phyloP scores from a whole-genome alignment of 2,888 invertebrate genomes.

The Netelia melanura region DNA sequence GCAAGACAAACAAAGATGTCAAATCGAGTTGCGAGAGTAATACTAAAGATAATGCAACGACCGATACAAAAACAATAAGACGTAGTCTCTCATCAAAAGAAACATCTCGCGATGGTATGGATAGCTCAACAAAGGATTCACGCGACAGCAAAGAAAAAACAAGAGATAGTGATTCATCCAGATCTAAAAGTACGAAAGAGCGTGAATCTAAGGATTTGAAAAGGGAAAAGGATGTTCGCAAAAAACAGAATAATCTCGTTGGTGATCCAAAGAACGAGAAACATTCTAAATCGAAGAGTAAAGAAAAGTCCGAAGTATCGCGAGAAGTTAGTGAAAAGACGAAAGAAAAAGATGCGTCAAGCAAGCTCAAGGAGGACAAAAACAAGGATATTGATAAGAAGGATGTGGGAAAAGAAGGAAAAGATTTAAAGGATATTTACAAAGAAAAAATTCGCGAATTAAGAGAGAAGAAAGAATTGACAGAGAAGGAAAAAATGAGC shows the following conservation, averaged over 20 bases:
- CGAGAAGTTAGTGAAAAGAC: conserved; percentile 61
- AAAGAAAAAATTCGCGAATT: conserved; percentile 84
- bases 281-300: conserved; percentile 37
- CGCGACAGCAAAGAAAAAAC: conserved; percentile 77
- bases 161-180: conserved; percentile 72
- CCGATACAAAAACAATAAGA: conserved; percentile 71
- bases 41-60: conserved; percentile 73
- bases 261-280: conserved; percentile 28
- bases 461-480: conserved; percentile 82
- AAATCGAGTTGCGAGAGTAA: conserved; percentile 77
- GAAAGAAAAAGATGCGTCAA: conserved; percentile 68
- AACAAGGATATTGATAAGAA: conserved; percentile 71
- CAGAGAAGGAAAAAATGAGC: conserved; percentile 82
- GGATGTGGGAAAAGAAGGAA: conserved; percentile 77
- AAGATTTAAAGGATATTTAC: conserved; percentile 83
- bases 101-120: conserved; percentile 79
- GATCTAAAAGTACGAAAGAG: conserved; percentile 74
- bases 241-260: conserved; percentile 8
- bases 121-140: conserved; percentile 76
- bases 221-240: conserved; percentile 44
- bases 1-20: conserved; percentile 71
- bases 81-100: conserved; percentile 77
- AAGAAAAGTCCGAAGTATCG: conserved; percentile 55
- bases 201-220: conserved; percentile 65
- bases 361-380: conserved; percentile 70